Evolutionary conservation across 2,113 vertebrate species (phyloP).

Genomic region (Rhineura floridana): DNA sequence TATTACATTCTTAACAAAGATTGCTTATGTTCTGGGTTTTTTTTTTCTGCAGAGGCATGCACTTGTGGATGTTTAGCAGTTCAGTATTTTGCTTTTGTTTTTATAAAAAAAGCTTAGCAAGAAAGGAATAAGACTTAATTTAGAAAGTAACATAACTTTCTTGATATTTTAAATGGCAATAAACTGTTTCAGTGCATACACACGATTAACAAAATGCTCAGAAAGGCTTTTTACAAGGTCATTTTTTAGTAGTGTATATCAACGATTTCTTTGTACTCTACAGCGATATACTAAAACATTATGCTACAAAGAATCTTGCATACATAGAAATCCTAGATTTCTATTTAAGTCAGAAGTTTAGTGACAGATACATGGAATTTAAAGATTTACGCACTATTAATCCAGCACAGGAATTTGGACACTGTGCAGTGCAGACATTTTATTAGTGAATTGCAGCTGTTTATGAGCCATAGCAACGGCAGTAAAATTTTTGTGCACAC

Average conservation of each 20-base stretch:
- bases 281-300: not conserved
- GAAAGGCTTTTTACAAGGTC: not conserved
- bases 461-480: not conserved
- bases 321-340: not conserved
- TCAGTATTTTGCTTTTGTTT: not conserved
- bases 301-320: not conserved
- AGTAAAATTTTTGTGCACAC: not conserved
- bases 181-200: not conserved
- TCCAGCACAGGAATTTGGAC: not conserved
- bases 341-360: not conserved
- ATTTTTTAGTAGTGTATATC: not conserved
- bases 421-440: not conserved
- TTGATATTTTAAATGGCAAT: not conserved
- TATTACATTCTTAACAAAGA: conserved; percentile 28
- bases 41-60: conserved; percentile 4
- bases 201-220: not conserved
- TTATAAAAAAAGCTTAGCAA: not conserved
- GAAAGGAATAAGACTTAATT: not conserved
- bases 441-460: not conserved
- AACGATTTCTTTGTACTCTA: conserved; percentile 10
- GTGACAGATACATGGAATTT: not conserved
- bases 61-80: not conserved
- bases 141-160: not conserved
- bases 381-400: not conserved
- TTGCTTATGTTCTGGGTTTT: not conserved